phyloP scores from a whole-genome alignment of 2,888 invertebrate genomes.

The Drosophila mercatorum region DNA sequence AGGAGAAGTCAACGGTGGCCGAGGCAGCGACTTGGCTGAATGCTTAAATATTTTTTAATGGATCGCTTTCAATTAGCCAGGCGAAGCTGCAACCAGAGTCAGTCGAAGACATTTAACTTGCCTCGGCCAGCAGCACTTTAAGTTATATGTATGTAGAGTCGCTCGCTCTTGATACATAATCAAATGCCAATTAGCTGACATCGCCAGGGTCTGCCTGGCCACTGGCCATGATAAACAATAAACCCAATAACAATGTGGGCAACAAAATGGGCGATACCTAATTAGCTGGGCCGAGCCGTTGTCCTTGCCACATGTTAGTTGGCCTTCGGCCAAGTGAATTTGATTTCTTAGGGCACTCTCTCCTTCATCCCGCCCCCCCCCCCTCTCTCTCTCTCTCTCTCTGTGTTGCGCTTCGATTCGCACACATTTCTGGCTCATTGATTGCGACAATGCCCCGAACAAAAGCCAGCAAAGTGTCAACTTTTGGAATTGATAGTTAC shows the following conservation, averaged over 20 bases:
- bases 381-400: conserved; percentile 2
- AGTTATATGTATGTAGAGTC: neutral
- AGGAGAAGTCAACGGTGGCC: neutral
- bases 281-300: conserved; percentile 36
- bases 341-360: conserved; percentile 20
- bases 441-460: conserved; percentile 51
- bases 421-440: conserved; percentile 68
- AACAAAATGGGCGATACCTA: conserved; percentile 26
- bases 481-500: conserved; percentile 66
- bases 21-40: conserved; percentile 17
- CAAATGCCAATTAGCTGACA: conserved; percentile 70
- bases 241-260: conserved; percentile 22
- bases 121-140: neutral
- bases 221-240: conserved; percentile 22
- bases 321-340: conserved; percentile 30
- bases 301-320: conserved; percentile 19
- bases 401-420: conserved; percentile 19
- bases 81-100: conserved; percentile 27
- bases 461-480: conserved; percentile 69
- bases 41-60: conserved; percentile 45
- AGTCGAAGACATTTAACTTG: conserved; percentile 2
- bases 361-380: too few relatives aligned
- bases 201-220: conserved; percentile 24
- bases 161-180: conserved; percentile 41
- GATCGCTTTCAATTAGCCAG: conserved; percentile 46